phyloP scores from a whole-genome alignment of 1,140 invertebrate species.

The Drosophila arawakana region DNA sequence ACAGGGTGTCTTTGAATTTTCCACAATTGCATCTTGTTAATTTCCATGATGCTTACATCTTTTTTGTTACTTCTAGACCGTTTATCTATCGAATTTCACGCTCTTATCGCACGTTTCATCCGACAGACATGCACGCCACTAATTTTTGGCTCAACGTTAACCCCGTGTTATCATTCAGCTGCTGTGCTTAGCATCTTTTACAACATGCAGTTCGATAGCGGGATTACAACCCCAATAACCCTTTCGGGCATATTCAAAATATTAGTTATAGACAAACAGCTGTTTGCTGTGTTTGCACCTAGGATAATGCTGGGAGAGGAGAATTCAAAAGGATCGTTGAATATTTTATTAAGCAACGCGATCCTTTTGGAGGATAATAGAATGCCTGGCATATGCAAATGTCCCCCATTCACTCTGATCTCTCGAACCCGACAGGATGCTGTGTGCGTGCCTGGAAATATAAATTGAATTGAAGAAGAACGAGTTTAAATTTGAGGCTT shows the following conservation, averaged over 20 bases:
- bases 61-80: not conserved
- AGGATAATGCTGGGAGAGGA: conserved; percentile 14
- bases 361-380: conserved; percentile 24
- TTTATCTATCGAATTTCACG: conserved; percentile 9
- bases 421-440: conserved; percentile 47
- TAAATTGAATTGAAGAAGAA: conserved; percentile 30
- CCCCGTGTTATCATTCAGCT: conserved; percentile 3
- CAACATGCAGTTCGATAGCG: conserved; percentile 8
- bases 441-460: conserved; percentile 61
- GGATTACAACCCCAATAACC: conserved; percentile 57
- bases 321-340: conserved; percentile 45
- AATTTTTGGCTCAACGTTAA: conserved; percentile 36
- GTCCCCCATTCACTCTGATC: conserved; percentile 6
- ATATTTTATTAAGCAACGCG: conserved; percentile 25
- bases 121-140: conserved; percentile 15
- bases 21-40: not conserved
- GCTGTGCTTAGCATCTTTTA: conserved; percentile 3
- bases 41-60: not conserved
- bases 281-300: conserved; percentile 45
- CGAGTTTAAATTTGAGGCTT: not conserved
- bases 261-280: conserved; percentile 42
- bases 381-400: conserved; percentile 41
- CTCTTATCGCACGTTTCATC: conserved; percentile 3
- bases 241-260: conserved; percentile 27
- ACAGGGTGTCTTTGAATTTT: too few species aligned